These are phyloP conservation scores for Ctenopoma kingsleyae DNA, from an alignment of 2,797 vertebrate genomes.

Conservation along the genomic window DNA sequence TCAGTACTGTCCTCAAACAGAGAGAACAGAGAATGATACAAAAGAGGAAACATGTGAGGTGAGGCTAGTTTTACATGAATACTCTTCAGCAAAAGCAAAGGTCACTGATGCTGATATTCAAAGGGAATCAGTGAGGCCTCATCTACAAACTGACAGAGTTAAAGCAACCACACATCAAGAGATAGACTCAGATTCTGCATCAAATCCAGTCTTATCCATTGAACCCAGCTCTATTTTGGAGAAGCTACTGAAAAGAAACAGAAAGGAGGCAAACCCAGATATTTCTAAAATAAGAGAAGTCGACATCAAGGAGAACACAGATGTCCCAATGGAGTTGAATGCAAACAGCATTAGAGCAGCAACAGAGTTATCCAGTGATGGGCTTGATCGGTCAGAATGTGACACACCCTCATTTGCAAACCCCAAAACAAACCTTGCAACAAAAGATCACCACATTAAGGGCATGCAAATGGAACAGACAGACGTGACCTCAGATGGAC, in stretches of 20 bases:
- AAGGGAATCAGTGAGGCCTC: slow-evolving; percentile 24
- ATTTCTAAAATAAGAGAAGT: slow-evolving; percentile 54
- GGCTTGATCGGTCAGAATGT: slow-evolving; percentile 18
- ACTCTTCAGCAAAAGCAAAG: slow-evolving; percentile 29
- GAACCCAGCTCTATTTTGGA: slow-evolving; percentile 78
- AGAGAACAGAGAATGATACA: slow-evolving; percentile 33
- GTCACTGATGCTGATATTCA: slow-evolving; percentile 31
- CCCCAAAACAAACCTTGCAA: slow-evolving; percentile 19
- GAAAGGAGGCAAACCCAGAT: slow-evolving; percentile 47
- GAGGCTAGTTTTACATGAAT: slow-evolving; percentile 33
- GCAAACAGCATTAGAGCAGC: slow-evolving; percentile 1
- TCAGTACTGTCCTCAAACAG: slow-evolving; percentile 49
- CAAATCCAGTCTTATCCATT: slow-evolving; percentile 10
- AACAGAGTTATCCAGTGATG: slow-evolving; percentile 7
- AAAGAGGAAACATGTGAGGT: slow-evolving; percentile 44
- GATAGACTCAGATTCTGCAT: slow-evolving; percentile 3
- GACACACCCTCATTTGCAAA: slow-evolving; percentile 13
- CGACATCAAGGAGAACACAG: slow-evolving; percentile 1
- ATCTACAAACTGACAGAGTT: slow-evolving; percentile 22
- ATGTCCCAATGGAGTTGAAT: slow-evolving; percentile 7
- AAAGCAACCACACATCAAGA: slow-evolving; percentile 25
- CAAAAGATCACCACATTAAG: slow-evolving; percentile 11
- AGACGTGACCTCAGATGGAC: slow-evolving; percentile 13
- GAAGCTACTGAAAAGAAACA: slow-evolving; percentile 76
- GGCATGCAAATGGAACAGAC: slow-evolving; percentile 23